These are phyloP conservation scores for Lithosia quadra DNA, from an alignment of 2,888 invertebrate genomes.

Conservation along the genomic window DNA sequence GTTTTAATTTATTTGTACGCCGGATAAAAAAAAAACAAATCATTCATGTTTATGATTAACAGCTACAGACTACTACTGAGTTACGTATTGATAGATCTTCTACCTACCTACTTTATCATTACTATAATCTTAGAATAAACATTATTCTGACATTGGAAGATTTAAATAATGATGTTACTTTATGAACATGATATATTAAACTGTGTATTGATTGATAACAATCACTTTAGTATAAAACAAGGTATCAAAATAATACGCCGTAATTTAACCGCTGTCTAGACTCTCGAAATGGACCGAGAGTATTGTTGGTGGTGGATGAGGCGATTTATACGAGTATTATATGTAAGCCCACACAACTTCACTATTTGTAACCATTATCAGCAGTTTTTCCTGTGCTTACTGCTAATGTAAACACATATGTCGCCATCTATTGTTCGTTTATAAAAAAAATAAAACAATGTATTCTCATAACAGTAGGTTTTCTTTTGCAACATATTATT, in stretches of 20 bases:
- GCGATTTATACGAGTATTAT: conserved; percentile 11
- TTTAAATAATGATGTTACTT: no score
- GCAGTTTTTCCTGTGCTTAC: conserved; percentile 33
- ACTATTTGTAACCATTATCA: conserved; percentile 39
- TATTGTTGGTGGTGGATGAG: not conserved
- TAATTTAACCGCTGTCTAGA: not conserved
- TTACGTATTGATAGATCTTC: not conserved
- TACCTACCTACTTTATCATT: no score
- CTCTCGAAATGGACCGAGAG: not conserved
- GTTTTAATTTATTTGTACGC: no score
- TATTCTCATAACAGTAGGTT: conserved; percentile 31
- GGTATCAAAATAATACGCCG: not conserved
- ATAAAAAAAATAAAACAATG: conserved; percentile 33
- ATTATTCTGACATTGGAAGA: no score
- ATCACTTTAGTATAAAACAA: not conserved
- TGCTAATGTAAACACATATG: conserved; percentile 41
- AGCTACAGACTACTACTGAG: not conserved
- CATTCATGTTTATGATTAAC: no score
- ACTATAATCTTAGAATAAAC: no score
- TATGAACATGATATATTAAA: not conserved
- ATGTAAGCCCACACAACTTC: conserved; percentile 25
- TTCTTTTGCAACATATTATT: conserved; percentile 10
- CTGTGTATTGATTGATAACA: not conserved
- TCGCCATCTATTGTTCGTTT: conserved; percentile 45
- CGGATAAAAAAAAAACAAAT: no score